Conservation (phyloP, 2,113 vertebrate genomes). For the Mastomys coucha region DNA sequence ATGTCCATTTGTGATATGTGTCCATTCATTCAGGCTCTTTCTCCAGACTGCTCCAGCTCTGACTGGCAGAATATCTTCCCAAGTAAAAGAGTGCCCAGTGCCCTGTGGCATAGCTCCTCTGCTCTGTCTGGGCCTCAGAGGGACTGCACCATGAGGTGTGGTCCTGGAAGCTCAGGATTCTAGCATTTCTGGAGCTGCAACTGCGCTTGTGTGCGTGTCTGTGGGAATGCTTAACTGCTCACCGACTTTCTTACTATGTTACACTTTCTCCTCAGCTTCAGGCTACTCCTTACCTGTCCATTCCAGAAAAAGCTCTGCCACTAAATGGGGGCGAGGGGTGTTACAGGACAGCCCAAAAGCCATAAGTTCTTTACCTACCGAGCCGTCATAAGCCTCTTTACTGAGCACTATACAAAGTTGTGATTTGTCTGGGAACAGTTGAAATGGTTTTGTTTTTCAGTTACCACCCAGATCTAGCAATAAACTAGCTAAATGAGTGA, state of each 20-base stretch:
- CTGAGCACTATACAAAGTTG: not conserved
- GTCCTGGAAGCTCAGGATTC: not conserved
- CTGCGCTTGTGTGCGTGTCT: not conserved
- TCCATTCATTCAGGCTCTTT: not conserved
- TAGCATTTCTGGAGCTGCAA: not conserved
- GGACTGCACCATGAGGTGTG: not conserved
- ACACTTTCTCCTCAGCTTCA: not conserved
- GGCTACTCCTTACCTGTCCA: not conserved
- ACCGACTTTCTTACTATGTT: not conserved
- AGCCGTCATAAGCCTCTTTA: not conserved
- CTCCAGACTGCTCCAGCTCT: not conserved
- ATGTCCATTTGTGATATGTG: not conserved
- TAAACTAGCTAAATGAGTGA: slow-evolving; percentile 37
- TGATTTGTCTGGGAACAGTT: not conserved
- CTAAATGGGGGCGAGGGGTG: not conserved
- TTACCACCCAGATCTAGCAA: slow-evolving; percentile 37
- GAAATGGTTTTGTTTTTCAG: not conserved
- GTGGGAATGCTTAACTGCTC: slow-evolving; percentile 4
- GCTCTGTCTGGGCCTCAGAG: not conserved
- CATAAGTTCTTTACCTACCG: not conserved
- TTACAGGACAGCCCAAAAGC: not conserved
- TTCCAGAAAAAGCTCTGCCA: not conserved
- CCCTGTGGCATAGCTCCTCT: not conserved
- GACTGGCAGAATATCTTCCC: not conserved
- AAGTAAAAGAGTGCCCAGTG: not conserved